Base-by-base conservation (phyloP, 1,140 invertebrate genomes). In the Drosophila pallidifrons region DNA sequence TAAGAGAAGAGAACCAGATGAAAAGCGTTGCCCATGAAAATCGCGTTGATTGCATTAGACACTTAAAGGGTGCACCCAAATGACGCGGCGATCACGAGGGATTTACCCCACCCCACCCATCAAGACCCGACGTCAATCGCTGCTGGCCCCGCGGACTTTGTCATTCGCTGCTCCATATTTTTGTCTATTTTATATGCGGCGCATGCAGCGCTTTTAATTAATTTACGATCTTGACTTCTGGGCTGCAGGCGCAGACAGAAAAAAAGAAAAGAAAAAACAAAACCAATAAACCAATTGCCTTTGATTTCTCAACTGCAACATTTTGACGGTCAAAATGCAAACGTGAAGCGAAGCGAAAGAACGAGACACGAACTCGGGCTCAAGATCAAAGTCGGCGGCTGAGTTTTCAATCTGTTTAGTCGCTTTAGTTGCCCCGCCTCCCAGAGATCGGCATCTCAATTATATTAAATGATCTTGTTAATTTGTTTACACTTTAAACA, bases 401-500 rank as follows among this genome's bases (percentile, higher is more conserved):
- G n/a, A 10, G 58, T 30, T 71, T 74, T 69, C 76, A 67, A 66
- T 70, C 68, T 66, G 20, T 3, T 35, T 68, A 63, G 61, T 60
- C 41, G 20, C 20, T 25, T 25, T 46, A 30, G 71, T 25, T 25
- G 69, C 47, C 43, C 54, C 74, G 69, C 74, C 71, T 73, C 69
- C 81, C 47, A 74, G 60, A 75, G 64, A 75, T 82, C 79, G 64
- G 55, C 81, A 79, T 82, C 81, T 81, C 78, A 87, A 87, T 88
- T 89, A 77, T 77, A 49, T 65, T 66, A 81, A 89, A 89, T 83
- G 86, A 89, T 89, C 85, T 89, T 75, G 85, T 89, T 89, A 89
- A 89, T 90, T 89, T 89, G 85, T 81, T 85, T 90, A 90, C 85
- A 88, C 80, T 85, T 73, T 15, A 68, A 69, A 64, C 74, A 68